These are phyloP conservation scores for Mesoclemmys tuberculata DNA, from an alignment of 2,113 vertebrate species.

Conservation along the genomic window DNA sequence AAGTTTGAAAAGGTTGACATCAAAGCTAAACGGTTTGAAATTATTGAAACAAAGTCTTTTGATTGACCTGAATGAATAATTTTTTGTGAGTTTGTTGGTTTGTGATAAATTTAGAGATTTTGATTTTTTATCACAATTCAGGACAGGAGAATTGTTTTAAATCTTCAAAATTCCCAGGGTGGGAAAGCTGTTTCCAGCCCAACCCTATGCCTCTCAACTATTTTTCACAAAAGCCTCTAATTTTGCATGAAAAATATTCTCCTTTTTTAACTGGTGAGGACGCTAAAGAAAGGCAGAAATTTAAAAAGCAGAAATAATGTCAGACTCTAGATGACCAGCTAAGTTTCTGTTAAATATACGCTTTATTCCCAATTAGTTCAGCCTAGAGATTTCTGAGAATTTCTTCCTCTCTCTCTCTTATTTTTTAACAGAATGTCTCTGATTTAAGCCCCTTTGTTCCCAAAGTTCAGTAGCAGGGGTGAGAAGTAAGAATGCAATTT, in stretches of 20 bases:
- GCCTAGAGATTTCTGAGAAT: conserved; percentile 10
- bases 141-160: not conserved
- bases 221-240: not conserved
- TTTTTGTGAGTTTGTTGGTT: not conserved
- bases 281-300: conserved; percentile 16
- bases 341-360: not conserved
- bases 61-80: no score
- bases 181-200: not conserved
- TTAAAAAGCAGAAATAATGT: not conserved
- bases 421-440: not conserved
- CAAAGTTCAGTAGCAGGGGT: conserved; percentile 18
- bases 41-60: not conserved
- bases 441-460: conserved; percentile 30
- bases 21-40: not conserved
- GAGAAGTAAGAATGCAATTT: conserved; percentile 45
- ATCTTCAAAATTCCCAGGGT: not conserved
- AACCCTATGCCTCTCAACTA: not conserved
- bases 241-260: not conserved
- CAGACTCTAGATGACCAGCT: conserved; percentile 24
- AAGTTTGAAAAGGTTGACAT: not conserved
- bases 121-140: not conserved
- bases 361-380: conserved; percentile 29
- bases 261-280: not conserved
- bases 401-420: conserved; percentile 2
- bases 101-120: not conserved